Base-by-base conservation (phyloP, 2,113 vertebrate species). In the Hipposideros armiger region DNA sequence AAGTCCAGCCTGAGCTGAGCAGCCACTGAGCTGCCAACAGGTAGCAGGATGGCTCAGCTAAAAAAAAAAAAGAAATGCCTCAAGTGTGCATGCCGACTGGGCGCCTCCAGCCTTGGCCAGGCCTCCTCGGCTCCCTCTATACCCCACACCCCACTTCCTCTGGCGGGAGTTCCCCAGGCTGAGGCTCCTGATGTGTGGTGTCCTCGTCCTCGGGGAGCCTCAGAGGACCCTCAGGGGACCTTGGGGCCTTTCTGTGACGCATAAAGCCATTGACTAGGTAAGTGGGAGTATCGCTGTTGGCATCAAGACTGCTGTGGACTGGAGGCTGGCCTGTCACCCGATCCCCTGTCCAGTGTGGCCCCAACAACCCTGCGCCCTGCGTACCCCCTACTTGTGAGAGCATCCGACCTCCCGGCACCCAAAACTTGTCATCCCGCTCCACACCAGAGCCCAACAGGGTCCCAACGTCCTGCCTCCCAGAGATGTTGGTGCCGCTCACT, bases 221-320 rank as follows among this genome's bases (percentile, higher is more conserved):
- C 19, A 36, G 36, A 36, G 36, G 36, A 36, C 36, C 36, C 36
- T 36, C 36, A 4, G 36, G 45, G 47, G 28, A 20, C 19, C 5
- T 20, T 32, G 24, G 62, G 81, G n/a, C 8, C 52, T 1, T 87
- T 78, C 56, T 22, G 0, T 42, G 52, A 4, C 16, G 13, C 50
- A 42, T 11, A 4, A 14, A 62, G 28, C 45, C 36, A 16, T 7
- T 30, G 30, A 19, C 66, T 4, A 7, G 52, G 52, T 36, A 8
- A 14, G 2, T 3, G 28, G 40, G 22, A 58, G n/a, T 8, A 5
- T 40, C 2, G 0, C 4, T 16, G 32, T 52, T 20, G 11, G 40
- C 40, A 3, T 11, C 15, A 16, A 73, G 30, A 47, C 32, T 26
- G 2, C 30, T 77, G 54, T 16, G 17, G 22, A 20, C 67, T 20